Percentiles rank a stretch among this genome's conserved stretches.
Evolutionary conservation across 2,797 vertebrate genomes (phyloP).

Genomic region (Hyperoplus lanceolatus): DNA sequence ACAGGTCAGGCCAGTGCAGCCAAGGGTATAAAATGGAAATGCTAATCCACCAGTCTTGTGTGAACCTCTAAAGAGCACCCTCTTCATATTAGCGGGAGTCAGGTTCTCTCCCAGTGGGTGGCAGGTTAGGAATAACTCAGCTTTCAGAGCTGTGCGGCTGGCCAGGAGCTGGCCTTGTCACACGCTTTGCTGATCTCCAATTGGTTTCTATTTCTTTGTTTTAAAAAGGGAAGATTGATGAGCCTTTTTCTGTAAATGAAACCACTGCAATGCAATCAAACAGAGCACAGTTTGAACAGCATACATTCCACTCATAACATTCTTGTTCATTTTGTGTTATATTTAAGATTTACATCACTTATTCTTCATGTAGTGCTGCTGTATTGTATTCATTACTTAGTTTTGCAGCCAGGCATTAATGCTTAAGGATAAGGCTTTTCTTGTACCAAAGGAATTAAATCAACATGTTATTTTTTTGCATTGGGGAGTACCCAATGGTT

Average conservation of each 20-base stretch:
- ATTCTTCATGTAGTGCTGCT: background rate
- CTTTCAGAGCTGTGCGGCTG: slow-evolving; percentile 35
- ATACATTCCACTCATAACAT: slow-evolving; percentile 3
- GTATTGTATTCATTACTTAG: background rate
- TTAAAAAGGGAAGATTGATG: slow-evolving; percentile 25
- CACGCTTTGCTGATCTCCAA: slow-evolving; percentile 48
- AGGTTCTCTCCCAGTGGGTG: slow-evolving; percentile 72
- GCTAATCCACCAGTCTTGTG: slow-evolving; percentile 66
- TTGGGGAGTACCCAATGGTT: slow-evolving; percentile 46
- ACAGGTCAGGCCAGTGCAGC: slow-evolving; percentile 66
- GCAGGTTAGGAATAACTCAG: slow-evolving; percentile 56
- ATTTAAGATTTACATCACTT: slow-evolving; percentile 9
- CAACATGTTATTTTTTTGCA: slow-evolving; percentile 59
- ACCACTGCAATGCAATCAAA: slow-evolving; percentile 21
- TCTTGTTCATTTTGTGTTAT: background rate
- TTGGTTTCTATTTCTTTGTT: slow-evolving; percentile 35
- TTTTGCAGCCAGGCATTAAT: background rate
- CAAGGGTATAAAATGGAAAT: slow-evolving; percentile 72
- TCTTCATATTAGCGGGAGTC: slow-evolving; percentile 60
- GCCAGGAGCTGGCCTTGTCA: slow-evolving; percentile 40
- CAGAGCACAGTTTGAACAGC: background rate
- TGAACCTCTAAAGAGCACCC: slow-evolving; percentile 54
- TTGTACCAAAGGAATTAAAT: slow-evolving; percentile 37
- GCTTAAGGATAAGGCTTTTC: background rate
- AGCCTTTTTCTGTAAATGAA: slow-evolving; percentile 45